A percentile compares a stretch with the other conserved stretches of the same genome.
These are phyloP conservation scores for Kryptolebias marmoratus DNA, from an alignment of 2,113 vertebrate species.

Conservation along the genomic window DNA sequence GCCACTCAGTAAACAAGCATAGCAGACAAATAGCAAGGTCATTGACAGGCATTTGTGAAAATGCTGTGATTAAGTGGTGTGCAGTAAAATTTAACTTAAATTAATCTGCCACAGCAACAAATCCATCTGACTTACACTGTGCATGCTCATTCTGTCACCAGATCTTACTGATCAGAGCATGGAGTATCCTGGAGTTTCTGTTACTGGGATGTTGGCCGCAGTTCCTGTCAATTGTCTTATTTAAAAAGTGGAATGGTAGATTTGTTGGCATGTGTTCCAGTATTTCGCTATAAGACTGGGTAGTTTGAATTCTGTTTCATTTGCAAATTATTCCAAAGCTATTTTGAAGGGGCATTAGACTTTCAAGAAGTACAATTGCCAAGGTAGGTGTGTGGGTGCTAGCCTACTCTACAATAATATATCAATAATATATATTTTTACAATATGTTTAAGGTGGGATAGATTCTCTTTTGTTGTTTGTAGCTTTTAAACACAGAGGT, in stretches of 20 bases:
- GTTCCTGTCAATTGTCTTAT: neutral
- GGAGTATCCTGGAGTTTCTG: neutral
- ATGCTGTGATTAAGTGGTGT: constrained; percentile 63
- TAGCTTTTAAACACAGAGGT: neutral
- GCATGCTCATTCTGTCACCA: neutral
- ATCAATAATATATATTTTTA: neutral
- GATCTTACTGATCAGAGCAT: neutral
- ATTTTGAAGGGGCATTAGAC: neutral
- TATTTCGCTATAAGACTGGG: neutral
- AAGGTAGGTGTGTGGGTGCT: neutral
- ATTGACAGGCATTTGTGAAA: constrained; percentile 60
- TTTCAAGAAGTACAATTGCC: neutral
- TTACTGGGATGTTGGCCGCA: neutral
- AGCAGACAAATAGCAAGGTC: constrained; percentile 59
- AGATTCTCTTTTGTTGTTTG: neutral
- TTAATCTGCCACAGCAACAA: constrained; percentile 4
- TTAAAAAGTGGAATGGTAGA: neutral
- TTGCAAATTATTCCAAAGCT: neutral
- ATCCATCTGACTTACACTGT: neutral
- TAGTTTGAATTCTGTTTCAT: neutral
- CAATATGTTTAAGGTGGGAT: neutral
- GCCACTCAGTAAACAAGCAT: constrained; percentile 48
- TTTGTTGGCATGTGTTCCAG: neutral
- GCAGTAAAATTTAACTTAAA: constrained; percentile 42
- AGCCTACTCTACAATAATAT: too few relatives aligned